phyloP scores from a whole-genome alignment of 1,140 invertebrate species.

The Semibalanus balanoides region DNA sequence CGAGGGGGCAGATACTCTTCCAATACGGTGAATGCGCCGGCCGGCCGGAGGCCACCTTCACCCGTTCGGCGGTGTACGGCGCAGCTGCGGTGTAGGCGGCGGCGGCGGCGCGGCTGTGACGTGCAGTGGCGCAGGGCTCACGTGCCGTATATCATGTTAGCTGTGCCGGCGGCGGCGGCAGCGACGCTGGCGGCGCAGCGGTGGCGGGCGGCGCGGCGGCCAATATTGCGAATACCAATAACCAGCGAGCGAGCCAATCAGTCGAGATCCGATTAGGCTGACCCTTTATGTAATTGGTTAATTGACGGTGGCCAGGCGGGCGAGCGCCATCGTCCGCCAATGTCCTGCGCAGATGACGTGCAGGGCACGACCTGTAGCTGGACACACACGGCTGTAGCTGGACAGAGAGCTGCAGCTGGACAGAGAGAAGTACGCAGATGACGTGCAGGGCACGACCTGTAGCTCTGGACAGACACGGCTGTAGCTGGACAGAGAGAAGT shows the following conservation, averaged over 20 bases:
- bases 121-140: neutral
- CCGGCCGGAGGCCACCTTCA: neutral
- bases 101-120: too few relatives aligned
- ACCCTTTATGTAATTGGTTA: conserved; percentile 2
- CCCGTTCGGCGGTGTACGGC: too few relatives aligned
- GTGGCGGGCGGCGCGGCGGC: too few relatives aligned
- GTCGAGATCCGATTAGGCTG: neutral
- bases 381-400: too few relatives aligned
- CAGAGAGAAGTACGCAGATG: neutral
- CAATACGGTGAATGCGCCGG: neutral
- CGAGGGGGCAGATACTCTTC: neutral
- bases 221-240: neutral
- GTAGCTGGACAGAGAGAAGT: too few relatives aligned
- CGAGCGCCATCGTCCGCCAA: neutral
- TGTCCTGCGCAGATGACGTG: neutral
- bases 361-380: too few relatives aligned
- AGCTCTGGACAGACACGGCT: too few relatives aligned
- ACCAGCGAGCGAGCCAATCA: neutral
- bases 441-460: neutral
- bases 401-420: too few relatives aligned
- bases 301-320: neutral
- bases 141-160: neutral
- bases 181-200: too few relatives aligned
- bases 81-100: neutral
- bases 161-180: neutral